A percentile compares a stretch with the other conserved stretches of the same genome.
Conservation (phyloP, 2,797 vertebrate genomes). For the Chelmon rostratus region DNA sequence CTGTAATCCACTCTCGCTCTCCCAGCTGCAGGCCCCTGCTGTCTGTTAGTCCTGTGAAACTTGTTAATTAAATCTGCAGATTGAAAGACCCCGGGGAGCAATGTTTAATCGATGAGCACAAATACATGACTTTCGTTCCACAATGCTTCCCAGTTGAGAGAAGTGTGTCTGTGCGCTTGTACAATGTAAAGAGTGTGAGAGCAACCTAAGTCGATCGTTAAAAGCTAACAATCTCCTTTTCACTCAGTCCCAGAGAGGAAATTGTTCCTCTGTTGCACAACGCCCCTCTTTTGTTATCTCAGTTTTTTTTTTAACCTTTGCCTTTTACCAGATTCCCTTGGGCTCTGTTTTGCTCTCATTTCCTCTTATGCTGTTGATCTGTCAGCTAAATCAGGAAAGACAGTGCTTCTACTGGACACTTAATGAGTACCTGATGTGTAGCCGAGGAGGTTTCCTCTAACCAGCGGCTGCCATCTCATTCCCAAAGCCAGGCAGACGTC, state of each 20-base stretch:
- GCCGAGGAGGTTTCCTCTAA: constrained; percentile 42
- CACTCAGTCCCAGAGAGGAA: constrained; percentile 11
- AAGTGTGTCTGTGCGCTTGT: constrained; percentile 12
- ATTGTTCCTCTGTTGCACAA: constrained; percentile 26
- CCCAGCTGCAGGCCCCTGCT: constrained; percentile 61
- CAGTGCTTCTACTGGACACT: background rate
- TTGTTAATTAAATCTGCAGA: constrained; percentile 79
- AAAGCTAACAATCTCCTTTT: constrained; percentile 34
- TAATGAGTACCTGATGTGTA: constrained; percentile 44
- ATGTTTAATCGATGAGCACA: constrained; percentile 79
- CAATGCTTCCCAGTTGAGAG: constrained; percentile 38
- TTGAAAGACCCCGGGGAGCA: constrained; percentile 70
- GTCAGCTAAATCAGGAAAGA: constrained; percentile 41
- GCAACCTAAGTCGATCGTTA: constrained; percentile 48
- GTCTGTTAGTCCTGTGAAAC: constrained; percentile 70
- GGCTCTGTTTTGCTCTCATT: constrained; percentile 8
- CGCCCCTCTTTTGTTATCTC: background rate
- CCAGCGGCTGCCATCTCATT: constrained; percentile 42
- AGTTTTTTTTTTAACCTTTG: background rate
- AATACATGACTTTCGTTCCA: constrained; percentile 76
- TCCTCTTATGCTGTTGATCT: constrained; percentile 20
- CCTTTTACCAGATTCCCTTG: background rate
- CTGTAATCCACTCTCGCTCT: constrained; percentile 21
- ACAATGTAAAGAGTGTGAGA: constrained; percentile 41
- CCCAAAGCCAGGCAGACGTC: constrained; percentile 14